Evolutionary conservation across 2,797 vertebrate species (phyloP).

Genomic region (Cebuella pygmaea): DNA sequence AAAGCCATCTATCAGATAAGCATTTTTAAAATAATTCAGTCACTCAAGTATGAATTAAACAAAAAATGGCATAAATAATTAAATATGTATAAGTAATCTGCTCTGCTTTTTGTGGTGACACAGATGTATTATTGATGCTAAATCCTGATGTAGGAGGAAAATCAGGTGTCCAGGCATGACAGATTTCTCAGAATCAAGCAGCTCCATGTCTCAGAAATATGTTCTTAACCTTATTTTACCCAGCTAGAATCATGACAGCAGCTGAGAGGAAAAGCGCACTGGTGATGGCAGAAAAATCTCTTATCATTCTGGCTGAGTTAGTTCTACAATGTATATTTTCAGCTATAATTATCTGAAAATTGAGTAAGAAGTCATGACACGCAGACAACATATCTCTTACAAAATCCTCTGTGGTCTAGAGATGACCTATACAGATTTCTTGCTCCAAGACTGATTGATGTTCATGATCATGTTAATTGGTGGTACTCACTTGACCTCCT

Average conservation of each 20-base stretch:
- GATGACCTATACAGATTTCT: slow-evolving; percentile 11
- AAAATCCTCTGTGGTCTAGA: slow-evolving; percentile 48
- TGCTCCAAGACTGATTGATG: slow-evolving; percentile 25
- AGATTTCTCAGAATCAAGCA: neutral
- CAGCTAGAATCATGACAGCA: neutral
- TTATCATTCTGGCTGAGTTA: neutral
- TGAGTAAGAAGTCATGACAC: slow-evolving; percentile 54
- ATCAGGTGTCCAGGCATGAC: neutral
- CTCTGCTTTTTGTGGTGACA: neutral
- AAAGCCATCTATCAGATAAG: neutral
- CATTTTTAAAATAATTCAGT: neutral
- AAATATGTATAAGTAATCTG: neutral
- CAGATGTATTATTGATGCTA: neutral
- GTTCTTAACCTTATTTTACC: neutral
- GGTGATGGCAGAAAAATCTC: neutral
- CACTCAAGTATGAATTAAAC: neutral
- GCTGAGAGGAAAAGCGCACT: neutral
- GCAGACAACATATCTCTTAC: slow-evolving; percentile 46
- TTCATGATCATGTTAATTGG: neutral
- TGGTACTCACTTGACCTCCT: neutral
- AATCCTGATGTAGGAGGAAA: neutral
- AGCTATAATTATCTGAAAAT: slow-evolving; percentile 5
- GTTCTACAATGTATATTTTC: neutral
- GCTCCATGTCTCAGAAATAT: neutral
- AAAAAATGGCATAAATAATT: neutral